Evolutionary conservation across 2,113 vertebrate genomes (phyloP).

Genomic region (Edolisoma coerulescens): DNA sequence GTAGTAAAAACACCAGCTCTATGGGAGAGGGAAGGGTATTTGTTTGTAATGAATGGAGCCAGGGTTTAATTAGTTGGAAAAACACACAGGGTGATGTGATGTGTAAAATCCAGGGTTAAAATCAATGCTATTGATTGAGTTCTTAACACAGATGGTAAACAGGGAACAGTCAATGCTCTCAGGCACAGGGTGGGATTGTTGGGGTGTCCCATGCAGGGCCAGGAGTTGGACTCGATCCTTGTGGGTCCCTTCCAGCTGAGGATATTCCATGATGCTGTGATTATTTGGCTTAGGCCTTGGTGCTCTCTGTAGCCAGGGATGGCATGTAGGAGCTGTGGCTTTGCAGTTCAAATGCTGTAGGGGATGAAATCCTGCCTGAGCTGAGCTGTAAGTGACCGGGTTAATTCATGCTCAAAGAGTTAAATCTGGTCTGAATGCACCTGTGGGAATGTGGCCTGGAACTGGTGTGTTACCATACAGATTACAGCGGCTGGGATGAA

Average conservation of each 20-base stretch:
- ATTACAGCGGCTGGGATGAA: not conserved
- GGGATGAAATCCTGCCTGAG: not conserved
- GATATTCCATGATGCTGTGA: not conserved
- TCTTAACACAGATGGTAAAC: not conserved
- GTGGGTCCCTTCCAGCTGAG: not conserved
- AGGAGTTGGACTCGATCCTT: not conserved
- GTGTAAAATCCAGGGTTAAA: not conserved
- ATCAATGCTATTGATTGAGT: not conserved
- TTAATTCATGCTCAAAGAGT: not conserved
- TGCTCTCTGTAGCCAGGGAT: not conserved
- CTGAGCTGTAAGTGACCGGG: not conserved
- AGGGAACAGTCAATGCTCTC: not conserved
- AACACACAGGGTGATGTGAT: not conserved
- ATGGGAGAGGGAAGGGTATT: not conserved
- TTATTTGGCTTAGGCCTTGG: not conserved
- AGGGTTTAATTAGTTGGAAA: conserved; percentile 20
- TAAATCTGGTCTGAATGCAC: not conserved
- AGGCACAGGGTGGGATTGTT: not conserved
- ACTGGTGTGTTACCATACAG: too few relatives aligned
- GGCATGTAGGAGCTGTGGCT: not conserved
- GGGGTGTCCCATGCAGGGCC: not conserved
- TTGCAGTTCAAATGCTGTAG: not conserved
- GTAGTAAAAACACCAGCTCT: not conserved
- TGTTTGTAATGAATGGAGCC: not conserved
- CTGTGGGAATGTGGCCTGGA: not conserved